phyloP scores from a whole-genome alignment of 2,797 vertebrate species.

The Falco rusticolus region DNA sequence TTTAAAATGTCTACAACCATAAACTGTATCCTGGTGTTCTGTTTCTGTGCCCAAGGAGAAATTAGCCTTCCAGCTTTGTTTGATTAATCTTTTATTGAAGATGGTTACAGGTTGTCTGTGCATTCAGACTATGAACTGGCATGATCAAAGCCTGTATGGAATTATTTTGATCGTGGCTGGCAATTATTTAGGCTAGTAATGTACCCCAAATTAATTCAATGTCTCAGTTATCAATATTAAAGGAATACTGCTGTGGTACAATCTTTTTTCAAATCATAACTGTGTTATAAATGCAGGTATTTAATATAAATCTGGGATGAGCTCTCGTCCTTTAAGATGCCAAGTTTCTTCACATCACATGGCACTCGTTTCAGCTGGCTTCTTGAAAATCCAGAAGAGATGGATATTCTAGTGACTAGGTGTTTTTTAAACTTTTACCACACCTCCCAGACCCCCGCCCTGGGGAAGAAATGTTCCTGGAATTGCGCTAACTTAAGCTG shows the following conservation, averaged over 20 bases:
- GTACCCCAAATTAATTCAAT: background rate
- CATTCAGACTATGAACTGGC: background rate
- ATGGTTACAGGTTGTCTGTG: background rate
- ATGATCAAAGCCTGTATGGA: background rate
- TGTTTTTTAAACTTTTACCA: background rate
- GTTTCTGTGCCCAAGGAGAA: background rate
- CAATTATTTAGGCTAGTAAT: background rate
- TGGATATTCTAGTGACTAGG: background rate
- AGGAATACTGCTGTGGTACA: background rate
- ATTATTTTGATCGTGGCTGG: background rate
- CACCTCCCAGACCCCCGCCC: accelerated
- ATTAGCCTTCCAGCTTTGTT: background rate
- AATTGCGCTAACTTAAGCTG: background rate
- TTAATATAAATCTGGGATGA: background rate
- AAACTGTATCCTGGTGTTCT: background rate
- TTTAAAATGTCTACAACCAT: background rate
- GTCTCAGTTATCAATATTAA: background rate
- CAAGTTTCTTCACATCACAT: background rate
- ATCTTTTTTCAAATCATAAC: background rate
- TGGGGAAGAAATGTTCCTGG: background rate
- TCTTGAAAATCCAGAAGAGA: background rate
- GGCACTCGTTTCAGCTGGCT: background rate
- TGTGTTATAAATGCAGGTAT: background rate
- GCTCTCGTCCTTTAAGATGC: background rate
- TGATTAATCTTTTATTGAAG: background rate